Conservation (phyloP, 1,140 invertebrate species). For the Tetragonula clypearis region DNA sequence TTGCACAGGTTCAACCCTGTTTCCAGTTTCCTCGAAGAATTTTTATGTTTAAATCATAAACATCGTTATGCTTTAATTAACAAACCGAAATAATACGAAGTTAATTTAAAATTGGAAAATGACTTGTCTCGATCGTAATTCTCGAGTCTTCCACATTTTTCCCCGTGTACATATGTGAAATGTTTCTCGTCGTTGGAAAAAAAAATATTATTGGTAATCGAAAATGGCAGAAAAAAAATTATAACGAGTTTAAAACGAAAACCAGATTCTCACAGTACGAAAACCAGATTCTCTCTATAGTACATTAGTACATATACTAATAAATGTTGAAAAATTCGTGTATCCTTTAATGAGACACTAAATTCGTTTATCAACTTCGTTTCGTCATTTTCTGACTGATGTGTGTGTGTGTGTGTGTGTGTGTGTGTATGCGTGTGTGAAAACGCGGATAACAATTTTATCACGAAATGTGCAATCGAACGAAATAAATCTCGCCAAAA, state of each 20-base stretch:
- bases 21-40: too few species aligned
- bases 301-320: too few species aligned
- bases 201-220: background rate
- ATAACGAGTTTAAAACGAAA: background rate
- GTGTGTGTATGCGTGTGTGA: background rate
- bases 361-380: background rate
- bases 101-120: too few species aligned
- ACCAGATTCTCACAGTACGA: background rate
- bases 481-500: background rate
- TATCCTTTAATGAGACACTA: background rate
- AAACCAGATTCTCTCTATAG: background rate
- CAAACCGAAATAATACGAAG: too few species aligned
- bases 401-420: background rate
- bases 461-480: background rate
- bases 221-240: background rate
- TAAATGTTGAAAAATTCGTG: background rate
- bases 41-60: too few species aligned
- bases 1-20: too few species aligned
- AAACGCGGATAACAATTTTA: conserved; percentile 10
- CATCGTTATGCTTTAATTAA: too few species aligned
- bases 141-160: background rate
- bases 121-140: too few species aligned
- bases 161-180: background rate
- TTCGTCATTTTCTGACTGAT: background rate
- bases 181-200: background rate